Percentiles rank a stretch among this genome's conserved stretches.
Conservation (phyloP, 2,888 invertebrate species). For the Cosmopolites sordidus region DNA sequence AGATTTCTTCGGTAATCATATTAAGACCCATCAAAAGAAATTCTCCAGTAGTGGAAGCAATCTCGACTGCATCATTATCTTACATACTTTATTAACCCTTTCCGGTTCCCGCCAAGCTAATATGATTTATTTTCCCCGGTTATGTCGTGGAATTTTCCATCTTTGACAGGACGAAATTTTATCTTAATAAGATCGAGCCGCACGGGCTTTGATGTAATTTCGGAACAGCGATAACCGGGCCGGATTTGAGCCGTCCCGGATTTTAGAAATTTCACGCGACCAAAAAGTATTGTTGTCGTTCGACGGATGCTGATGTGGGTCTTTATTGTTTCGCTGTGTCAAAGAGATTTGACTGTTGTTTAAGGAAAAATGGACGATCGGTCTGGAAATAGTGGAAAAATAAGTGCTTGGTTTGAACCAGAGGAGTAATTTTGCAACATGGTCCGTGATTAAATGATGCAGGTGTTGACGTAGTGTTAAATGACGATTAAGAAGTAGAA, state of each 20-base stretch:
- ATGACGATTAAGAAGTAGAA: no score
- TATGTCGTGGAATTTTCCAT: slow-evolving; percentile 17
- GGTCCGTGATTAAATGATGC: no score
- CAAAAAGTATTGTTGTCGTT: not conserved
- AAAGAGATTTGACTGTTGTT: no score
- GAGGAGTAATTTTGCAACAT: no score
- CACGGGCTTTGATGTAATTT: slow-evolving; percentile 21
- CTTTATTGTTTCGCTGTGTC: no score
- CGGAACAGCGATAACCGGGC: slow-evolving; percentile 12
- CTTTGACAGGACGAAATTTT: slow-evolving; percentile 21
- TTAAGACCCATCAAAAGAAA: no score
- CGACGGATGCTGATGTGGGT: not conserved
- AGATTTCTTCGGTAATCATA: no score
- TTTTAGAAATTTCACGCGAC: not conserved
- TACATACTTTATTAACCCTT: slow-evolving; percentile 23
- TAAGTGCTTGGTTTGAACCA: no score
- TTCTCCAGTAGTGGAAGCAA: no score
- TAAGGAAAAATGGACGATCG: no score
- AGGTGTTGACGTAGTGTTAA: no score
- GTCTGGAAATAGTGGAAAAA: no score
- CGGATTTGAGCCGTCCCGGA: not conserved
- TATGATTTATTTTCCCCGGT: slow-evolving; percentile 24
- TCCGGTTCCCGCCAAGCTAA: slow-evolving; percentile 15
- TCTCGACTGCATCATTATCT: not conserved
- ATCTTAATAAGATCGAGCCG: slow-evolving; percentile 23